These are phyloP conservation scores for Oriolus oriolus DNA, from an alignment of 2,113 vertebrate genomes.

Conservation along the genomic window DNA sequence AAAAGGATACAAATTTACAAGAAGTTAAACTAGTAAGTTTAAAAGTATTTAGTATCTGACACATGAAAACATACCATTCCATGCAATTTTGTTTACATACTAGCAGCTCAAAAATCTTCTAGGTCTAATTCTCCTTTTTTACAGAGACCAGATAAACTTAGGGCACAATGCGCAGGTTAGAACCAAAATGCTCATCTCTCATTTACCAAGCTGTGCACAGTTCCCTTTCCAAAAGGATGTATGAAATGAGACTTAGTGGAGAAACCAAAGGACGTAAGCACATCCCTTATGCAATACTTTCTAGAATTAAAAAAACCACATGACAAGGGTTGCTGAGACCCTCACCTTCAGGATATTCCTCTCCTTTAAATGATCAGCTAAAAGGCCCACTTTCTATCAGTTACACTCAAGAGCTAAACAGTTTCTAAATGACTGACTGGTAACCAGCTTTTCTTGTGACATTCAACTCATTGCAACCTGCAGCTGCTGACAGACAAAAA, in stretches of 20 bases:
- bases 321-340: not conserved
- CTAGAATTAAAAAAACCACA: not conserved
- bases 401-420: not conserved
- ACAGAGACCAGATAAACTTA: not conserved
- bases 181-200: not conserved
- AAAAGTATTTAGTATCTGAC: not conserved
- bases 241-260: not conserved
- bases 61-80: not conserved
- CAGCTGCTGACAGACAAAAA: not conserved
- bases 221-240: not conserved
- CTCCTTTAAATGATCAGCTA: not conserved
- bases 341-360: not conserved
- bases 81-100: not conserved
- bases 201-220: not conserved
- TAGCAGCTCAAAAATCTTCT: not conserved
- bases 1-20: not conserved
- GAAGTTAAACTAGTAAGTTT: not conserved
- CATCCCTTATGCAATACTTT: not conserved
- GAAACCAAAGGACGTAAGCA: not conserved
- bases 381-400: not conserved
- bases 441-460: not conserved
- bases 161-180: not conserved
- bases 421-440: not conserved
- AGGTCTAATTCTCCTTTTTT: not conserved
- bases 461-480: not conserved